Conservation (phyloP, 64 coral and sea anemone species). For the Montipora capricornis region DNA sequence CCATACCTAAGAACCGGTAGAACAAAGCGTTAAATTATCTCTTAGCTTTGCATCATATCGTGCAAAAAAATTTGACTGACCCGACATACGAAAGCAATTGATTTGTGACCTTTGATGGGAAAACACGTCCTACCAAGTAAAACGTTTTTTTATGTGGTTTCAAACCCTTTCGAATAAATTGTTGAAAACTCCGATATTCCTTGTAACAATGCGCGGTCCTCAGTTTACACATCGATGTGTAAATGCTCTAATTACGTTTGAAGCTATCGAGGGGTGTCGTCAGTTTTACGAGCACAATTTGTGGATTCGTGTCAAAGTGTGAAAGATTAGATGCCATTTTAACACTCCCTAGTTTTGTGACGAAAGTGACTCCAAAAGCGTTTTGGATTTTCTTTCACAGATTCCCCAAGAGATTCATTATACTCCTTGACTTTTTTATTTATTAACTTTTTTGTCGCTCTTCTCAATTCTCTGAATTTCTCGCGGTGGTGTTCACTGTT, state of each 20-base stretch:
- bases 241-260: background rate
- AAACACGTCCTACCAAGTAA: background rate
- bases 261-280: background rate
- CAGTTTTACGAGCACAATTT: background rate
- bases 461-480: too few relatives aligned
- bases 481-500: too few relatives aligned
- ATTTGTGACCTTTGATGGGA: background rate
- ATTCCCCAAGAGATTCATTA: too few relatives aligned
- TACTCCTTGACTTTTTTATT: too few relatives aligned
- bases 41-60: conserved; percentile 1
- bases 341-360: too few relatives aligned
- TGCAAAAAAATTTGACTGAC: background rate
- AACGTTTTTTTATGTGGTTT: background rate
- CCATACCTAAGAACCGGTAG: conserved; percentile 3
- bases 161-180: conserved; percentile 4
- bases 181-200: background rate
- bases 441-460: too few relatives aligned
- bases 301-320: background rate
- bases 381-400: too few relatives aligned
- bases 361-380: too few relatives aligned
- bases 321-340: background rate
- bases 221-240: background rate
- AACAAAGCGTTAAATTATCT: background rate
- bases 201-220: background rate
- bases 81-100: background rate